Base-by-base conservation (phyloP, 2,888 invertebrate species). In the Coelinius sp. region DNA sequence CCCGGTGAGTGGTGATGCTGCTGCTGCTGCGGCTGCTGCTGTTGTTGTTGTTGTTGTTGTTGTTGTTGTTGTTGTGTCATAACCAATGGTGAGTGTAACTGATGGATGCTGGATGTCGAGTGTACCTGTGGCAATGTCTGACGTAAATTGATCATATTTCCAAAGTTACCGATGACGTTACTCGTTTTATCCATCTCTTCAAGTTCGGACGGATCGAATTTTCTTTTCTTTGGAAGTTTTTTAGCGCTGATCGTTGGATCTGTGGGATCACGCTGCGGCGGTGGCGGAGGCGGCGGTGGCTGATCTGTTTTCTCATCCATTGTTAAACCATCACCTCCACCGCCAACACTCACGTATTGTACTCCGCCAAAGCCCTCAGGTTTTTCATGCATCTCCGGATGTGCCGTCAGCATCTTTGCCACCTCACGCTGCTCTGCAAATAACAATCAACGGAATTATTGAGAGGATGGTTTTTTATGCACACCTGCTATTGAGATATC, bases 221-320 rank as follows among this genome's bases (percentile, higher is more conserved):
- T 96, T 76, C 98, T 92, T 89, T 98, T 98, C 89, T 98, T 98
- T 71, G 98, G 98, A 85, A 97, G 92, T 87, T 95, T 95, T 79
- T 90, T 89, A 73, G 90, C 90, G 81, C 86, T 88, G 78, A 86
- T 86, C 67, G 85, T 86, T 38, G 88, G 84, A 80, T 86, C 86
- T 35, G 87, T 85, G n/a, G 77, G 82, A 78, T 86, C 85, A 76
- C 94, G 90, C 76, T 92, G 91, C 75, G 92, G 91, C 70, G 89
- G 89, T 79, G 90, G 91, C 31, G 90, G 89, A 79, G 85, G 84
- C 79, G 83, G 85, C 72, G 85, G 84, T 77, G 84, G 85, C 73
- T 75, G 71, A 71, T 78, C 79, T 75, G 81, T 82, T 79, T 86
- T 86, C 59, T 85, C 85, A 73, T 85, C 85, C 78, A 84, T 83